These are phyloP conservation scores for Tethea ocularis DNA, from an alignment of 2,888 invertebrate species.

Conservation along the genomic window DNA sequence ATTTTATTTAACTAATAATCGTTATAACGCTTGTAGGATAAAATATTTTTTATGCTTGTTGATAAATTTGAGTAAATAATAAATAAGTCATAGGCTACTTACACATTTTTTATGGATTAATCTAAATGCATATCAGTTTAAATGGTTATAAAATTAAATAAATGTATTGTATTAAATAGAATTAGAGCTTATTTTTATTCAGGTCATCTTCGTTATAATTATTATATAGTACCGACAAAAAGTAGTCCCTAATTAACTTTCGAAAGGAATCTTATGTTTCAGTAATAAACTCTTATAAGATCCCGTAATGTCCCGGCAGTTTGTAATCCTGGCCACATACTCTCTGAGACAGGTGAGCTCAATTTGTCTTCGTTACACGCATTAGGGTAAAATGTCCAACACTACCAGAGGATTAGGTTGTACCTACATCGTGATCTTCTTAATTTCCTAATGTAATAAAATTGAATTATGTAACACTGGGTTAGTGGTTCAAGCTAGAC, in stretches of 20 bases:
- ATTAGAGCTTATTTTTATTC: too few species aligned
- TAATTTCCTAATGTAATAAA: conserved; percentile 14
- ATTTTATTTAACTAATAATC: background rate
- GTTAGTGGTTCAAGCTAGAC: background rate
- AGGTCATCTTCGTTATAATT: too few species aligned
- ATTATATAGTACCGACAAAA: background rate
- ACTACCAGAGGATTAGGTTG: conserved; percentile 46
- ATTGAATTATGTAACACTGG: background rate
- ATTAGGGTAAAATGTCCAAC: conserved; percentile 49
- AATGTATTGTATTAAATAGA: too few species aligned
- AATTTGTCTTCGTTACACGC: conserved; percentile 75
- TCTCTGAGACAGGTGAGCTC: conserved; percentile 41
- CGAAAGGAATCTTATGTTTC: background rate
- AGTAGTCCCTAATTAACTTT: background rate
- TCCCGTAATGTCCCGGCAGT: conserved; percentile 4
- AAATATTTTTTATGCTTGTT: too few species aligned
- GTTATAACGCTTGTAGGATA: too few species aligned
- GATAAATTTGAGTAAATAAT: too few species aligned
- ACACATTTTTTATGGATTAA: too few species aligned
- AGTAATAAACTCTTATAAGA: conserved; percentile 2
- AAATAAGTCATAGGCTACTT: too few species aligned
- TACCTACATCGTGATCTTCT: conserved; percentile 19
- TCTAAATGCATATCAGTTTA: too few species aligned
- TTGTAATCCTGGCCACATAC: conserved; percentile 13
- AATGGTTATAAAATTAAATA: too few species aligned